phyloP scores from a whole-genome alignment of 2,888 invertebrate species.

The Leptinotarsa haldemani region DNA sequence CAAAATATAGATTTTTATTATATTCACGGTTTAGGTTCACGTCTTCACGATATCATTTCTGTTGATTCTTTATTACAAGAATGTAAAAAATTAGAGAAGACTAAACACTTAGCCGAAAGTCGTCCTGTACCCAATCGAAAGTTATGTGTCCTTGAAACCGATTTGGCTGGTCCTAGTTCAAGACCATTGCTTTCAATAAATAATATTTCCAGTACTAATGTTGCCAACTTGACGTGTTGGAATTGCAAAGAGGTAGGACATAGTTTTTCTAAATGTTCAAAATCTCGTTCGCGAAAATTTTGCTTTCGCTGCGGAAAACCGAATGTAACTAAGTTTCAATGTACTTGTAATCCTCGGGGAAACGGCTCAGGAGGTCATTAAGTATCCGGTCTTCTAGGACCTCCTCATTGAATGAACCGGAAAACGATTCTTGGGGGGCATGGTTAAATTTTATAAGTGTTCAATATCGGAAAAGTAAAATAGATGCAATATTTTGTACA shows the following conservation, averaged over 20 bases:
- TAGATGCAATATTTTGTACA: slow-evolving; percentile 25
- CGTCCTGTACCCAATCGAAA: not conserved
- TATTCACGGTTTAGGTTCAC: slow-evolving; percentile 16
- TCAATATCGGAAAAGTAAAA: slow-evolving; percentile 11
- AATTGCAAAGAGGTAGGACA: slow-evolving; percentile 29
- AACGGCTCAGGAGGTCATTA: slow-evolving; percentile 18
- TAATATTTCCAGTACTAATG: not conserved
- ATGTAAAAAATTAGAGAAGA: slow-evolving; percentile 19
- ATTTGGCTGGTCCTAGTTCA: slow-evolving; percentile 17
- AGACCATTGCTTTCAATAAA: not conserved
- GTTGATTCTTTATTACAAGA: slow-evolving; percentile 4
- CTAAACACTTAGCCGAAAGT: not conserved
- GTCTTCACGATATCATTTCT: not conserved
- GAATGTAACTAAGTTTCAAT: slow-evolving; percentile 24
- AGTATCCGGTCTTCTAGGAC: slow-evolving; percentile 10
- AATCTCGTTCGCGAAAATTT: slow-evolving; percentile 9
- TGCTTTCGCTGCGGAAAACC: slow-evolving; percentile 29
- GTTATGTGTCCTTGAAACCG: slow-evolving; percentile 6
- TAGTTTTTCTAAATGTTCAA: slow-evolving; percentile 14
- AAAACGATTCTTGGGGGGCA: slow-evolving; percentile 23
- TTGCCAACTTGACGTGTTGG: slow-evolving; percentile 17
- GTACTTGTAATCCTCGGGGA: not conserved
- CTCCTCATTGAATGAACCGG: slow-evolving; percentile 28
- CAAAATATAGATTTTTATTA: slow-evolving; percentile 1
- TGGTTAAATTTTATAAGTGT: slow-evolving; percentile 30